phyloP scores from a whole-genome alignment of 53 echinoderm and acorn worm genomes.

The Henricia sp. region DNA sequence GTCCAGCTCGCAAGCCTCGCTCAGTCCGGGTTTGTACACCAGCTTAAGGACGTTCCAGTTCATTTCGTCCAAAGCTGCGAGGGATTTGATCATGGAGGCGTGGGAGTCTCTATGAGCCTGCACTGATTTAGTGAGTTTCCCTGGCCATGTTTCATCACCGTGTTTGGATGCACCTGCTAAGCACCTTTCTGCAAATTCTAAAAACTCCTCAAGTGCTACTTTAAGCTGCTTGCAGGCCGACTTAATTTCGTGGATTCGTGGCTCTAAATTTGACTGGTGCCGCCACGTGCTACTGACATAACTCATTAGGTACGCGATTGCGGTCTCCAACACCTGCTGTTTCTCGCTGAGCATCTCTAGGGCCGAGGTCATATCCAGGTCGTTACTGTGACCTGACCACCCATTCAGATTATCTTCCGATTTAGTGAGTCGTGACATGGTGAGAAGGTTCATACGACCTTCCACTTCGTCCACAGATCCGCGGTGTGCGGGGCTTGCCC shows the following conservation, averaged over 20 bases:
- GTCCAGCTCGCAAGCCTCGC: slow-evolving; percentile 74
- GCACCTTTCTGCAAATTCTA: slow-evolving; percentile 82
- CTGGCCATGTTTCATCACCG: slow-evolving; percentile 72
- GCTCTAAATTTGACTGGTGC: slow-evolving; percentile 67
- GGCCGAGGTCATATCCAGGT: slow-evolving; percentile 89
- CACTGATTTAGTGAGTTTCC: slow-evolving; percentile 72
- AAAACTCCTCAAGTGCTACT: slow-evolving; percentile 83
- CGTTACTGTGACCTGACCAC: slow-evolving; percentile 46
- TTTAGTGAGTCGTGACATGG: slow-evolving; percentile 60
- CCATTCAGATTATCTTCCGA: slow-evolving; percentile 76
- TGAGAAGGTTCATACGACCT: slow-evolving; percentile 54
- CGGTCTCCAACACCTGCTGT: slow-evolving; percentile 86
- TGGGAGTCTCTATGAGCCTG: slow-evolving; percentile 71
- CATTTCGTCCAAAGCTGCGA: slow-evolving; percentile 69
- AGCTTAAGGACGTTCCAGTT: slow-evolving; percentile 87
- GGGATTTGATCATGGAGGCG: slow-evolving; percentile 69
- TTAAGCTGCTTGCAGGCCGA: slow-evolving; percentile 93
- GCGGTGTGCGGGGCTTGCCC: slow-evolving; percentile 25
- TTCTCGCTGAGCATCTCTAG: slow-evolving; percentile 83
- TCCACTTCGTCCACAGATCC: slow-evolving; percentile 61
- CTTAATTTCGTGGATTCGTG: slow-evolving; percentile 85
- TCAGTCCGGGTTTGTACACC: slow-evolving; percentile 62
- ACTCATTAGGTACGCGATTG: slow-evolving; percentile 87
- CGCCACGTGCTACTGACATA: slow-evolving; percentile 98
- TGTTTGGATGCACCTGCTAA: slow-evolving; percentile 72